phyloP scores from a whole-genome alignment of 1,140 invertebrate species.

The Tenebrio molitor region DNA sequence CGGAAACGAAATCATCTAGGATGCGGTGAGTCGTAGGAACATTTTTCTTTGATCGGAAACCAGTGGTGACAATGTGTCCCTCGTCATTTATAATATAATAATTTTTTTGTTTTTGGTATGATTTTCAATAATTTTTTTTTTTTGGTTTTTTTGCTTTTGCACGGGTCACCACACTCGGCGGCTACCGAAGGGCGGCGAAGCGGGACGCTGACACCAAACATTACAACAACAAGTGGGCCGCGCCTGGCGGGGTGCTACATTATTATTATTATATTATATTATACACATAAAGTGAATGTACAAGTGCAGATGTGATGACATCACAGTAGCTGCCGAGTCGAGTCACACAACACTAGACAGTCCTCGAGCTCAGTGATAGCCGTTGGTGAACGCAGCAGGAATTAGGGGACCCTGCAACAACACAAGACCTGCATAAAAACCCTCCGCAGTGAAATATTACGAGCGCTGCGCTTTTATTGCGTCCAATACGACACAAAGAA shows the following conservation, averaged over 20 bases:
- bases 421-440: slow-evolving; percentile 38
- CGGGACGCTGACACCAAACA: slow-evolving; percentile 66
- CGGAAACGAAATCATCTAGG: slow-evolving; percentile 12
- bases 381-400: slow-evolving; percentile 94
- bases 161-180: slow-evolving; percentile 48
- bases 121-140: no score
- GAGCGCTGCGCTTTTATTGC: not conserved
- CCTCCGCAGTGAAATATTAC: slow-evolving; percentile 17
- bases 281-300: slow-evolving; percentile 68
- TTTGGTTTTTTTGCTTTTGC: slow-evolving; percentile 2
- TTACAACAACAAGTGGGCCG: slow-evolving; percentile 67
- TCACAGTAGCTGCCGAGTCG: slow-evolving; percentile 65
- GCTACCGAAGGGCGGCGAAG: slow-evolving; percentile 58
- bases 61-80: slow-evolving; percentile 38
- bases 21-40: slow-evolving; percentile 38
- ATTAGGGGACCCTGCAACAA: slow-evolving; percentile 87
- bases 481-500: slow-evolving; percentile 29
- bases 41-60: no score
- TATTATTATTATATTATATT: slow-evolving; percentile 61
- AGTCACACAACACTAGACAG: slow-evolving; percentile 59
- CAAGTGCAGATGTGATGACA: slow-evolving; percentile 67
- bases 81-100: no score
- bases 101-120: no score
- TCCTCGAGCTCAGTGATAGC: slow-evolving; percentile 84
- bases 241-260: slow-evolving; percentile 65